Evolutionary conservation across 2,797 vertebrate species (phyloP).

Genomic region (Discoglossus pictus): DNA sequence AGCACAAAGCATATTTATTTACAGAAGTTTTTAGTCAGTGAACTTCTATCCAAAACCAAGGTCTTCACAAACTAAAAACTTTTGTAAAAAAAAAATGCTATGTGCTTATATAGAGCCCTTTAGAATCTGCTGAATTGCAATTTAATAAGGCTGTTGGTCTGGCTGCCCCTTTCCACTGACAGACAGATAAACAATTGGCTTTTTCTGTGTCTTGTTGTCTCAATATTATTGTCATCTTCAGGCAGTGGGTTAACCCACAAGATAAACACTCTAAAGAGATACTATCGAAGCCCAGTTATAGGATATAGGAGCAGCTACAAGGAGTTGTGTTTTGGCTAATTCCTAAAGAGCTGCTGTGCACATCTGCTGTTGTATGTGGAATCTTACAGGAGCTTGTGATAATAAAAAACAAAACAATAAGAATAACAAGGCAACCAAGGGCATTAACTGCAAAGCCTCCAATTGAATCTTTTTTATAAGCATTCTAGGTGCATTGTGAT

Average conservation of each 20-base stretch:
- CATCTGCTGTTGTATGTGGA: conserved; percentile 32
- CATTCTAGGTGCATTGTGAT: not conserved
- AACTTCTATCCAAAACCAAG: too few species aligned
- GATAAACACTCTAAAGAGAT: not conserved
- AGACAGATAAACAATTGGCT: too few species aligned
- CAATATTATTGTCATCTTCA: not conserved
- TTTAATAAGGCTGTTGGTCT: too few species aligned
- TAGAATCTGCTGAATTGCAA: too few species aligned
- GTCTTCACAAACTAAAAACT: too few species aligned
- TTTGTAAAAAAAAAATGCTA: too few species aligned
- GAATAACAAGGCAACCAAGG: conserved; percentile 11
- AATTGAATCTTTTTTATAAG: conserved; percentile 2
- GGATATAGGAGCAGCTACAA: conserved; percentile 12
- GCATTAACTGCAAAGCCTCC: conserved; percentile 5
- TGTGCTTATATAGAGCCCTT: too few species aligned
- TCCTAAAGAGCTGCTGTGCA: conserved; percentile 48
- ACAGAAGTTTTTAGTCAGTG: too few species aligned
- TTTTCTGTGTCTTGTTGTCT: not conserved
- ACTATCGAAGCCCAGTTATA: not conserved
- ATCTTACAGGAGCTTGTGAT: conserved; percentile 41
- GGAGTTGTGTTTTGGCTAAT: conserved; percentile 26
- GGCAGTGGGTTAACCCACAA: not conserved
- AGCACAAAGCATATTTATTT: too few species aligned
- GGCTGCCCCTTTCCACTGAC: too few species aligned
- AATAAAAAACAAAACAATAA: conserved; percentile 43